Conservation (phyloP, 2,113 vertebrate genomes). For the Octodon degus region DNA sequence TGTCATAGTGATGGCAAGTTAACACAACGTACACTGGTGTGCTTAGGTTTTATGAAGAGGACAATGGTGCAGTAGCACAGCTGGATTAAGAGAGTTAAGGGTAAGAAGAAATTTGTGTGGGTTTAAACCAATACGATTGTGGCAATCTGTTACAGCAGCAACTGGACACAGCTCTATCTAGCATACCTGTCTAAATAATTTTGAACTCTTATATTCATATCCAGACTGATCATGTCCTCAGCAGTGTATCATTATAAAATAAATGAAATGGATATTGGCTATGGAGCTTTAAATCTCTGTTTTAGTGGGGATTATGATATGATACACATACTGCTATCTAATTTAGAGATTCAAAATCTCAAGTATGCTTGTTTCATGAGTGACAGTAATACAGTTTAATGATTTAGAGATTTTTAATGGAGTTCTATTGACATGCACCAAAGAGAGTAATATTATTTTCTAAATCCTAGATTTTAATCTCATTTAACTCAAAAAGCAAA, state of each 20-base stretch:
- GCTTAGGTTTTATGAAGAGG: neutral
- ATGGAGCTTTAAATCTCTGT: neutral
- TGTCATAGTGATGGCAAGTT: neutral
- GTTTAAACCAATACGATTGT: neutral
- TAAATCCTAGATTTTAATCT: constrained; percentile 27
- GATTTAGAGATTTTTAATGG: neutral
- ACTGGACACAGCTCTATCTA: neutral
- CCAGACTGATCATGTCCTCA: neutral
- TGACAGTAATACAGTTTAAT: neutral
- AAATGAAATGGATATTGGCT: neutral
- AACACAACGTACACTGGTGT: neutral
- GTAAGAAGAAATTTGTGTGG: neutral
- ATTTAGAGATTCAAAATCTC: constrained; percentile 25
- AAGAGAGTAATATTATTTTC: neutral
- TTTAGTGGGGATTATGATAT: neutral
- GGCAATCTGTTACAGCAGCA: neutral
- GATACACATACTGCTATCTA: neutral
- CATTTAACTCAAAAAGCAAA: constrained; percentile 40
- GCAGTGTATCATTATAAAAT: neutral
- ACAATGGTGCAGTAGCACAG: neutral
- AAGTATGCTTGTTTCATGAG: constrained; percentile 27
- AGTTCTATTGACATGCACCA: neutral
- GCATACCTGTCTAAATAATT: constrained; percentile 25
- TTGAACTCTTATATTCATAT: constrained; percentile 38
- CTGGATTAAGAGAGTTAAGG: neutral